Base-by-base conservation (phyloP, 2,113 vertebrate species). In the Gavialis gangeticus region DNA sequence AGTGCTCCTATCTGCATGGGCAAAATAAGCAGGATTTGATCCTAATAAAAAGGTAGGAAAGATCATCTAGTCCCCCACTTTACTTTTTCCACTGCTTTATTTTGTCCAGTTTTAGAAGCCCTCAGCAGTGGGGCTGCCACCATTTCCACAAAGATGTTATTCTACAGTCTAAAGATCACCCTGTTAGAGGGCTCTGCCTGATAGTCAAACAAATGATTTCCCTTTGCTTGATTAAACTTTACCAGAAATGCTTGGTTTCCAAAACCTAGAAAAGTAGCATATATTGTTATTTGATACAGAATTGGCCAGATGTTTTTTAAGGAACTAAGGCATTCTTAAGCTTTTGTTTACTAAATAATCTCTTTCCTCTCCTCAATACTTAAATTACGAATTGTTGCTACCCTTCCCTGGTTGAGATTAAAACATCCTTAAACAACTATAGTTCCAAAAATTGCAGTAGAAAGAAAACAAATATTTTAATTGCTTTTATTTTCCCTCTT, bases 331-430 rank as follows among this genome's bases (percentile, higher is more conserved):
- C 97, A 97, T 98, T 96, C 94, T 83, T 98, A 96, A 98, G 97
- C 93, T 96, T 96, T 94, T 98, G 97, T 98, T 98, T 98, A 98
- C 98, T 96, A 98, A 98, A 98, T 96, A 95, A 95, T 96, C 80
- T 87, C 93, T 90, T 79, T 75, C 46, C 79, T 96, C 82, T 82
- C 84, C 21, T 73, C 79, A 83, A 83, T 59, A 37, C 89, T 96
- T 89, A 81, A 85, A 89, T 97, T 97, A 92, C 95, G 92, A 94
- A 56, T 90, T 87, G 73, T 62, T 71, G 76, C 96, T 85, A 85
- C 88, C 59, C 73, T 93, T 85, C 89, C 73, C 10, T 84, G 75
- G 57, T 92, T 89, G 82, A 90, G 85, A 87, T 60, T 81, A 78
- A 97, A 92, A 97, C 92, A 95, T 93, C 56, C 25, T 79, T 95